Base-by-base conservation (phyloP, 2,797 vertebrate genomes). In the Muscicapa comitata region DNA sequence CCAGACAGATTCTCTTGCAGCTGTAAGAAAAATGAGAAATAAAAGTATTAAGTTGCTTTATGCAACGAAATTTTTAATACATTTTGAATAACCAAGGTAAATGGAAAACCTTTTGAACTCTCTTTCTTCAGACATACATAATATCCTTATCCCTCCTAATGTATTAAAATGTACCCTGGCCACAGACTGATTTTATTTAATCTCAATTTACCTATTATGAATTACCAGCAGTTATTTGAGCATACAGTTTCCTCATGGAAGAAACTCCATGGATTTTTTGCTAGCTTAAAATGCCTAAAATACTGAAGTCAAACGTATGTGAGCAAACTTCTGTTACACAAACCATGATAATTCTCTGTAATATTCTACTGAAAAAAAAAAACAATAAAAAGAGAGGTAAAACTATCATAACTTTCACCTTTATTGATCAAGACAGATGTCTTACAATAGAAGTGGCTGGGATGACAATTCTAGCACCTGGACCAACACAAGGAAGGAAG, bases 1-100 rank as follows among this genome's bases (percentile, higher is more conserved):
- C 99, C 99, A 99, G 87, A 98, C 50, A 0, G 97, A 97, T 96
- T 99, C 99, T 97, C 98, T 98, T 13, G 97, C 97, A 94, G 98
- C 99, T 99, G 83, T 38, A 42, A 86, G 40, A 94, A 81, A 86
- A 88, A 33, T 13, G 45, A 82, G 68, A 89, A 83, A 79, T 13
- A 33, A 63, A 95, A 92, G 67, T 16, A 86, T 37, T 68, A 54
- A 45, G 10, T 26, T 20, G 26, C 29, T 48, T 17, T 35, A 47
- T 24, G 19, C 20, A 37, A 74, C 61, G 19, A 76, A 80, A 16
- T 19, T 10, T 40, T 42, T 43, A 77, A 65, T 14, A 55, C 7
- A 74, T 23, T 43, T 45, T n/a, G 17, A 58, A 83, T 59, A 72
- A 48, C 4, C 42, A 48, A 55, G 13, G 11, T 74, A 66, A 48